Evolutionary conservation across 2,113 vertebrate species (phyloP).

Genomic region (Tympanuchus pallidicinctus): DNA sequence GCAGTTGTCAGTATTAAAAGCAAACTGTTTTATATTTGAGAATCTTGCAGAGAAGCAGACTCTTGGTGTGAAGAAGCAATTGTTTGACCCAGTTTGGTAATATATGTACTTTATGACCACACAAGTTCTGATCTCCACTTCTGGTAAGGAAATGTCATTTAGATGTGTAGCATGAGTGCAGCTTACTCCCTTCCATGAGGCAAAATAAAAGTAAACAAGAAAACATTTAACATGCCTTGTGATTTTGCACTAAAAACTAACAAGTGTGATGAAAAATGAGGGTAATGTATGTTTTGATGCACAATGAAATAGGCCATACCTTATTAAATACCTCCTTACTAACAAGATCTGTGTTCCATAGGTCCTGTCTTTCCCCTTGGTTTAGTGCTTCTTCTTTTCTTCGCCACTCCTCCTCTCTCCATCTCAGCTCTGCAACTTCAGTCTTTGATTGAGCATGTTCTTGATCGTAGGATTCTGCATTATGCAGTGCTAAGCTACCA

Average conservation of each 20-base stretch:
- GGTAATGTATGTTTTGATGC: background rate
- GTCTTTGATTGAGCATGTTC: slow-evolving; percentile 86
- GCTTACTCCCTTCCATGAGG: background rate
- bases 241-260: background rate
- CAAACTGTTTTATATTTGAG: background rate
- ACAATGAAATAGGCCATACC: slow-evolving; percentile 71
- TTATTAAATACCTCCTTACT: slow-evolving; percentile 96
- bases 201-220: background rate
- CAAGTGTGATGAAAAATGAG: background rate
- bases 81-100: background rate
- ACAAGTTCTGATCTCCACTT: background rate
- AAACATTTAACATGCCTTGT: background rate
- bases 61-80: background rate
- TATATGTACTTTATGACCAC: background rate
- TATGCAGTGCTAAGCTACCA: slow-evolving; percentile 90
- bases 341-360: slow-evolving; percentile 80
- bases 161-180: background rate
- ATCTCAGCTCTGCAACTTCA: slow-evolving; percentile 85
- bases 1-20: background rate
- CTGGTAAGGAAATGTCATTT: background rate
- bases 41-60: background rate
- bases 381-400: slow-evolving; percentile 92
- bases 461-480: slow-evolving; percentile 93
- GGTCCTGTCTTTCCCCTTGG: slow-evolving; percentile 82
- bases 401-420: slow-evolving; percentile 93